phyloP scores from a whole-genome alignment of 2,113 vertebrate species.

The Petroica traversi region DNA sequence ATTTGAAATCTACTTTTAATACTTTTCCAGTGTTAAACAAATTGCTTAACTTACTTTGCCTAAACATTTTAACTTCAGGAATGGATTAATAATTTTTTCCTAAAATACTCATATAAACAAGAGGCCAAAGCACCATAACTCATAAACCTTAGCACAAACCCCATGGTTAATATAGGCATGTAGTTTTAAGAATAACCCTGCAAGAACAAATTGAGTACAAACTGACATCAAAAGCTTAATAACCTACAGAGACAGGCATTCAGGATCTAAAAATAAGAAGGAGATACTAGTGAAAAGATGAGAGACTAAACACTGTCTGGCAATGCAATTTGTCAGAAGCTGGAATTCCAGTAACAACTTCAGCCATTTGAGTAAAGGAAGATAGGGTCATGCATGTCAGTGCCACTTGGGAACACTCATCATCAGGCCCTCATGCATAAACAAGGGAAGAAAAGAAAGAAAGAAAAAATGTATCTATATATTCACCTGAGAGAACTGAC shows the following conservation, averaged over 20 bases:
- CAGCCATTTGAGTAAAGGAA: neutral
- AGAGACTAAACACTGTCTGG: neutral
- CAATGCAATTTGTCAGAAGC: neutral
- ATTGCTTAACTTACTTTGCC: neutral
- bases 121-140: accelerated
- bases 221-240: neutral
- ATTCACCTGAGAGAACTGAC: neutral
- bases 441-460: neutral
- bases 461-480: neutral
- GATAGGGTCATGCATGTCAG: neutral
- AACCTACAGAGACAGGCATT: neutral
- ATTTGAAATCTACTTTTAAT: neutral
- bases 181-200: neutral
- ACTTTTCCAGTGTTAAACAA: neutral
- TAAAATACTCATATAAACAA: neutral
- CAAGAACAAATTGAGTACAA: neutral
- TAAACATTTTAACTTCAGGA: neutral
- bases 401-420: neutral
- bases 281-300: neutral
- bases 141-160: neutral
- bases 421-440: neutral
- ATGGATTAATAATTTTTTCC: neutral
- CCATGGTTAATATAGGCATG: neutral
- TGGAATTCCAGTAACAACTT: neutral
- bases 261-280: neutral